Evolutionary conservation across 2,797 vertebrate genomes (phyloP), one percentile per base, ranked within the genome.

Genomic region (Eleutherodactylus coqui): DNA sequence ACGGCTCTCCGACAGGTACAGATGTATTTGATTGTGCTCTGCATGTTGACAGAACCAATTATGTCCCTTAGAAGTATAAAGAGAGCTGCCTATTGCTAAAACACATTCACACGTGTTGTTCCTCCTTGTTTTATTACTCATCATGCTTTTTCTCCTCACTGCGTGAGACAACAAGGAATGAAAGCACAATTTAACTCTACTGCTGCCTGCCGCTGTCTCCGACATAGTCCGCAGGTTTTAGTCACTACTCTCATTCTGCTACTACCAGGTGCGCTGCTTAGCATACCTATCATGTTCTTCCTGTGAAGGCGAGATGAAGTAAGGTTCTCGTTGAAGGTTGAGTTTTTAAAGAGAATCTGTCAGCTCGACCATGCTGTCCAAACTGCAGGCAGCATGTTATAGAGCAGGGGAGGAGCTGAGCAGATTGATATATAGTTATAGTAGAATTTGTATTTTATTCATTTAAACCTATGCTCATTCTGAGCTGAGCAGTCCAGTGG

Each of bases 41-140:
- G 75, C 79, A 1, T 86, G 70, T 81, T 69, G 84, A 69, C 79
- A 5, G 69, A 69, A 88, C 7, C 53, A 43, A 76, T 89, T 88
- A 55, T 38, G 85, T 85, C 64, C 86, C 69, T 32, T 87, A 88
- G 49, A 1, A 89, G 67, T 75, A 73, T 85, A 75, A 62, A 34
- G 49, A 76, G 64, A 79, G 75, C 62, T 29, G 75, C 34, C 75
- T 58, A 72, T 85, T 85, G 76, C 51, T 79, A 79, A 79, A 85
- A 79, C 64, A 70, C 43, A 79, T 55, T 79, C 76, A 34, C 62
- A 58, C n/a, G 27, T 49, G 58, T 69, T 24, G 45, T 55, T 73
- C 29, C 38, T 75, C 13, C 76, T 72, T 72, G 84, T 70, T 76
- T 55, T 79, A 72, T 73, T 85, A 58, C 62, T 72, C 73, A 49